phyloP scores from a whole-genome alignment of 2,888 invertebrate species.

The Scaptomyza tumidula region DNA sequence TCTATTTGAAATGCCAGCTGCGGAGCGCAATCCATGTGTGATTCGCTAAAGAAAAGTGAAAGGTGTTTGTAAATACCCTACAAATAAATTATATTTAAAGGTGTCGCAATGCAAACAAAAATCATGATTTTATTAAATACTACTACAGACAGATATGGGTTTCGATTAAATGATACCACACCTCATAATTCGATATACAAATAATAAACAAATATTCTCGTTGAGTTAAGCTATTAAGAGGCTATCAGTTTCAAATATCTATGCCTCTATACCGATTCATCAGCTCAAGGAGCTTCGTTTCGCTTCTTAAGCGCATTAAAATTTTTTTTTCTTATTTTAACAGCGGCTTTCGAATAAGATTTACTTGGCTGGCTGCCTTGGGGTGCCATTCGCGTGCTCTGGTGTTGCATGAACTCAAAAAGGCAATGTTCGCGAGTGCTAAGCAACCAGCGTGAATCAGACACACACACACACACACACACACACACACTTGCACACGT shows the following conservation, averaged over 20 bases:
- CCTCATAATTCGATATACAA: constrained; percentile 1
- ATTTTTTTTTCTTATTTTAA: constrained; percentile 14
- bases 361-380: constrained; percentile 38
- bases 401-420: constrained; percentile 56
- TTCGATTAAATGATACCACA: not conserved
- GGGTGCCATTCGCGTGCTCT: constrained; percentile 42
- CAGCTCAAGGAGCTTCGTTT: not conserved
- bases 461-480: constrained; percentile 18
- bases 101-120: not conserved
- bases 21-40: not conserved
- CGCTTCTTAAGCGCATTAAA: constrained; percentile 15
- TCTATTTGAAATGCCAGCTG: constrained; percentile 12
- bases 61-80: not conserved
- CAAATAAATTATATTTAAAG: not conserved
- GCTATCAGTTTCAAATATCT: constrained; percentile 31
- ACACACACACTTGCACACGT: constrained; percentile 15
- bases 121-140: not conserved
- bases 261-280: not conserved
- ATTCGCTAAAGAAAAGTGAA: too few species aligned
- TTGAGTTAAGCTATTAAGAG: constrained; percentile 9
- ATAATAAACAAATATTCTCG: constrained; percentile 2
- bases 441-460: constrained; percentile 53
- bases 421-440: constrained; percentile 44
- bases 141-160: not conserved
- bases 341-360: constrained; percentile 37